Conservation (phyloP, 2,888 invertebrate genomes). For the Synergus japonicus region DNA sequence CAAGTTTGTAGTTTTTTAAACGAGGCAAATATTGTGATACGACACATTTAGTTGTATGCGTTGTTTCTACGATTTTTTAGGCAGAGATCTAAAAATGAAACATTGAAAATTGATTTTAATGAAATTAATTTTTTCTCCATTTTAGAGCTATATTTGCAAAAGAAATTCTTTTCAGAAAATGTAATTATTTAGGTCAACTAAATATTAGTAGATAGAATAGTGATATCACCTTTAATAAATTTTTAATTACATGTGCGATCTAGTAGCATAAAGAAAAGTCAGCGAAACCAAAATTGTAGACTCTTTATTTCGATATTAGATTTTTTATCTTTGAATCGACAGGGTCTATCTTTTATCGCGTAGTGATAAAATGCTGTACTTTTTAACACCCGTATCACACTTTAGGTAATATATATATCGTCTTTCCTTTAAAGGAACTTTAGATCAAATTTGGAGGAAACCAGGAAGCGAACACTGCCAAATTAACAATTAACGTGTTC, state of each 20-base stretch:
- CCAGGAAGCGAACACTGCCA: slow-evolving; percentile 30
- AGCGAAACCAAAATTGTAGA: slow-evolving; percentile 31
- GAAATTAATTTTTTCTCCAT: neutral
- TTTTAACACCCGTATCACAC: slow-evolving; percentile 19
- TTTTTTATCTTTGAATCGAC: neutral
- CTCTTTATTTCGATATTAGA: neutral
- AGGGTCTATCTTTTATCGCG: slow-evolving; percentile 12
- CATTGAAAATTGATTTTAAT: neutral
- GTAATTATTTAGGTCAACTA: neutral
- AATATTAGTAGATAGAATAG: neutral
- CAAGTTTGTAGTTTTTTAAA: slow-evolving; percentile 24
- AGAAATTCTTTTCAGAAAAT: neutral
- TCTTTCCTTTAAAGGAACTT: slow-evolving; percentile 26
- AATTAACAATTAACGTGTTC: slow-evolving; percentile 19
- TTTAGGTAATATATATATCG: slow-evolving; percentile 24
- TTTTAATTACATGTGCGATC: neutral
- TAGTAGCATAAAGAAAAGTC: neutral
- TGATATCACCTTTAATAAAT: neutral
- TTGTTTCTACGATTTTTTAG: neutral
- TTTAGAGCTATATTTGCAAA: neutral
- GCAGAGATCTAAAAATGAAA: neutral
- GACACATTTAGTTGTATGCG: neutral
- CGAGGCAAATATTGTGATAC: slow-evolving; percentile 25
- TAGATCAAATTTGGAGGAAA: slow-evolving; percentile 3
- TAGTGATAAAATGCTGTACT: slow-evolving; percentile 26